Evolutionary conservation across 1,140 invertebrate genomes (phyloP), one percentile per base, ranked within the genome.

Genomic region (Bemisia tabaci): DNA sequence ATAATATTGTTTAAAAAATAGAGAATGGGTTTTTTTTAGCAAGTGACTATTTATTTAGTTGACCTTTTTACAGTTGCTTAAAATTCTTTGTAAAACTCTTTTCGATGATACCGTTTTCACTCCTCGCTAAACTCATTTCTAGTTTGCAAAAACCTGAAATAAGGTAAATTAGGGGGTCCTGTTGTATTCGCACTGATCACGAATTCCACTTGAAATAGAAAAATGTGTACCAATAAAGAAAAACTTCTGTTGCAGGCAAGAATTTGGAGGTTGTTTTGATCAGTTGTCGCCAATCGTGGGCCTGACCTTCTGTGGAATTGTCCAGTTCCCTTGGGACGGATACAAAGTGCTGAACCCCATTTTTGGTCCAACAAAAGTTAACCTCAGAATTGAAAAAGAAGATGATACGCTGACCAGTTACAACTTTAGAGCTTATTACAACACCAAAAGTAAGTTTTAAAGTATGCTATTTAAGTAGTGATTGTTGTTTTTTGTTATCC

Each of bases 191-290:
- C n/a, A n/a, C n/a, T n/a, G n/a, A n/a, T n/a, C n/a, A n/a, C n/a
- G n/a, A n/a, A n/a, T n/a, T n/a, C n/a, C n/a, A n/a, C n/a, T n/a
- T n/a, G n/a, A n/a, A n/a, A n/a, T n/a, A n/a, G n/a, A n/a, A n/a
- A n/a, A n/a, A n/a, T n/a, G n/a, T n/a, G n/a, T n/a, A n/a, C n/a
- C n/a, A n/a, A n/a, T 48, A 17, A 48, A 9, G 33, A 48, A 9
- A 48, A 48, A 5, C 26, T 65, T 62, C 64, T 68, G 33, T 64
- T 26, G 60, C 25, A 73, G 73, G 65, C 80, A 79, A 68, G 77
- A 85, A 59, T 84, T 84, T 72, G 75, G 80, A 0, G 82, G 83
- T 59, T 90, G 88, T 70, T 86, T 90, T 66, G 87, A 89, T 70
- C 87, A 90, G 72, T 75, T 90, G 0, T 81, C 83, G 22, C 72